Base-by-base conservation (phyloP, 2,888 invertebrate genomes). In the Platycheirus rosarum region DNA sequence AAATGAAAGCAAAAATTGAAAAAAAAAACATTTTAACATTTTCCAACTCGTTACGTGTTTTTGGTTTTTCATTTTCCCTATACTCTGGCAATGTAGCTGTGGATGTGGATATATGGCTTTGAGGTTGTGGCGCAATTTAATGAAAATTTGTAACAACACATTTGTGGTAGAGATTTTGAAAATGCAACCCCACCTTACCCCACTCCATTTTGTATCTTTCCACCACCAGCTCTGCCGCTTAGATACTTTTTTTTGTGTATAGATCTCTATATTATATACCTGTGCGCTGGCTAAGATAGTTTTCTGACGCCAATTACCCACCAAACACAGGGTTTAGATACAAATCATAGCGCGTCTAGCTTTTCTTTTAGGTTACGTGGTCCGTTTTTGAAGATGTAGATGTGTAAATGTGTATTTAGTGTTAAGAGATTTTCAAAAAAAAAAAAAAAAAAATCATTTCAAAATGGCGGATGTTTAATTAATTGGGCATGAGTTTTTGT, bases 381-480 rank as follows among this genome's bases (percentile, higher is more conserved):
- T 68, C 29, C 53, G 35, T 42, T 55, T 46, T 46, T 29, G 40
- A n/a, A 51, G 62, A 37, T 71, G 11, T 55, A 16, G 0, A 8
- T n/a, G 20, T 62, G 40, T 60, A 13, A 3, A 20, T 14, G 53
- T 51, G n/a, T 40, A 14, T 53, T 8, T 51, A 23, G 2, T 23
- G 37, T 11, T 16, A 26, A 14, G 20, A 70, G 35, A 18, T 49
- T 51, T 62, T 53, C 13, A 69, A 55, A 13, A 55, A 29, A 40
- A 57, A 32, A 40, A 69, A 55, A 13, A 55, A 29, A 40, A 57
- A 32, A 40, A 49, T 2, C 14, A 23, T 40, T 82, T 55, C 74
- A 82, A 82, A 82, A 82, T 82, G 82, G 82, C 77, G 77, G 71
- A 66, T 68, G 49, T 77, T 71, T 70, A 73, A 82, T 77, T 82